These are phyloP conservation scores for Crocuta crocuta DNA, from an alignment of 2,113 vertebrate species.

Conservation along the genomic window DNA sequence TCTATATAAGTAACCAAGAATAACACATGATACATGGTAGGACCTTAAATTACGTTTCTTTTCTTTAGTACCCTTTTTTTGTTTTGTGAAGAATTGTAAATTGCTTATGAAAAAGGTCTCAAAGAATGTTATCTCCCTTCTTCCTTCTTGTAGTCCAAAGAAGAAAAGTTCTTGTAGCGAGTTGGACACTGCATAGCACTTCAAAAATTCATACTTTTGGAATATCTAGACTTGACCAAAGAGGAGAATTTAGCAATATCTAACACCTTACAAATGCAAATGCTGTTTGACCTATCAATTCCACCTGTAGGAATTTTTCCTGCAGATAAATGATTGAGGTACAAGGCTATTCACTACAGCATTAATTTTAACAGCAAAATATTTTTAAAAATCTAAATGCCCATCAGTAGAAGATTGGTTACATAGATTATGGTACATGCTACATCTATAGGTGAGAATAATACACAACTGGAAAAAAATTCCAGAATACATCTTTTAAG, in stretches of 20 bases:
- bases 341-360: slow-evolving; percentile 30
- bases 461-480: slow-evolving; percentile 6
- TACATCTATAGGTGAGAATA: background rate
- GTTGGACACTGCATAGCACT: background rate
- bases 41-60: background rate
- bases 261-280: slow-evolving; percentile 63
- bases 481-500: slow-evolving; percentile 27
- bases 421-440: slow-evolving; percentile 36
- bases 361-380: slow-evolving; percentile 58
- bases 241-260: slow-evolving; percentile 39
- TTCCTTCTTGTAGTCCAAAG: background rate
- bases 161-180: slow-evolving; percentile 31
- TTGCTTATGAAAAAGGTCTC: slow-evolving; percentile 20
- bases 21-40: background rate
- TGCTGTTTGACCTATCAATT: slow-evolving; percentile 22
- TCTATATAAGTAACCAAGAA: slow-evolving; percentile 14
- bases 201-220: slow-evolving; percentile 19
- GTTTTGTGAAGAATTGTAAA: slow-evolving; percentile 49
- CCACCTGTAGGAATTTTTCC: slow-evolving; percentile 38
- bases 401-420: background rate
- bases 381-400: slow-evolving; percentile 41
- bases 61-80: background rate
- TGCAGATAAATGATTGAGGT: slow-evolving; percentile 49
- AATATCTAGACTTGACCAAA: background rate
- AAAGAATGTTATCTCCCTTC: slow-evolving; percentile 4